Base-by-base conservation (phyloP, 2,888 invertebrate genomes). In the Drosophila prostipennis region DNA sequence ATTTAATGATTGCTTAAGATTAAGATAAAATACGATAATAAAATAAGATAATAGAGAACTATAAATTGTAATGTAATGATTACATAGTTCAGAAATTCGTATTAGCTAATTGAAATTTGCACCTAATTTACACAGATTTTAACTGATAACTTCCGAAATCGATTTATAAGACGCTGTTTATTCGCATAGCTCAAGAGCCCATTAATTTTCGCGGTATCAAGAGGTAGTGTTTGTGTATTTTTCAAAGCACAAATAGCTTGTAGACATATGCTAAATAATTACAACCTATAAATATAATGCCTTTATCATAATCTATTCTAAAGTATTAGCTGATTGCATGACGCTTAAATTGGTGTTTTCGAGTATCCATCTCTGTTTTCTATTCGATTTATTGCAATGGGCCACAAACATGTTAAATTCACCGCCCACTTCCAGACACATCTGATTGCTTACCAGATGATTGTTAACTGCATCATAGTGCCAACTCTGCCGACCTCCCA, bases 401-500 rank as follows among this genome's bases (percentile, higher is more conserved):
- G 6, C 10, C 10, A 54, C 2, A 6, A 34, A 42, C 11, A 43
- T 19, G 6, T 32, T 11, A 3, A 19, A 10, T 4, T 34, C 3
- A 6, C 13, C 19, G 6, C 7, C 10, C 13, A 43, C 16, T n/a
- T 54, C 54, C 6, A 54, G 32, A 19, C 42, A 54, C 54, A 5
- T 19, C 2, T 10, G 10, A n/a, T 19, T 54, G 42, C 54, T 43
- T 4, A 54, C 19, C 32, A 54, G 19, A 0, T 48, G 48, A 11
- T 46, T 46, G 32, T 10, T 11, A 10, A 11, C 14, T 14, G 10
- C 14, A 16, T 46, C 32, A 16, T 32, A 46, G 14, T 32, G 14
- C 32, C 29, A 46, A 29, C 46, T 46, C 14, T 46, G 46, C 6
- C 46, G 14, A 6, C 46, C 46, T 16, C 46, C 46, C 14, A 46